Conservation (phyloP, 92 coral and sea anemone genomes). For the Parazoanthus darwini region DNA sequence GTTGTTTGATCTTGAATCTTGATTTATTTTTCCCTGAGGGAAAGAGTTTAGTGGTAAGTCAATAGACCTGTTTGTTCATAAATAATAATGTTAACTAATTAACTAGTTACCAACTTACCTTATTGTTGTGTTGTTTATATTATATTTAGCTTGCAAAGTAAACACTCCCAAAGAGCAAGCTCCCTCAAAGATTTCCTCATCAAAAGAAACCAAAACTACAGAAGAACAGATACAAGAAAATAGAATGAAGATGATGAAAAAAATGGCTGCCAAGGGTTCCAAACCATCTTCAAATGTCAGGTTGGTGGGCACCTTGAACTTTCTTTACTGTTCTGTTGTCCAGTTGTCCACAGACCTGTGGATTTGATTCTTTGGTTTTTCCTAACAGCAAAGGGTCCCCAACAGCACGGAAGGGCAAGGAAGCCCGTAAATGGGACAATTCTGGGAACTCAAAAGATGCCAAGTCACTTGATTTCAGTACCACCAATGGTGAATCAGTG, state of each 20-base stretch:
- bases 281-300: conserved; percentile 66
- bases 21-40: too few species aligned
- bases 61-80: too few species aligned
- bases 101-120: neutral
- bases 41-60: too few species aligned
- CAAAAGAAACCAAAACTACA: conserved; percentile 17
- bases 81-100: neutral
- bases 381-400: conserved; percentile 77
- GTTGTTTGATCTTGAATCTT: too few species aligned
- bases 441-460: conserved; percentile 77
- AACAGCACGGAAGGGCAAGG: conserved; percentile 70
- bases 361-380: neutral
- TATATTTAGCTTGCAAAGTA: conserved; percentile 4
- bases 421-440: conserved; percentile 88
- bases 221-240: conserved; percentile 29
- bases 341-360: too few species aligned
- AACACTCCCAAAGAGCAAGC: conserved; percentile 29
- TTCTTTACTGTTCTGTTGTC: too few species aligned
- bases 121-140: neutral
- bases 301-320: neutral
- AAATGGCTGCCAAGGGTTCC: conserved; percentile 62
- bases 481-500: conserved; percentile 59
- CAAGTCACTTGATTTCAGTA: conserved; percentile 75
- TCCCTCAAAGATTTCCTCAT: conserved; percentile 11
- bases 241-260: conserved; percentile 58